These are phyloP conservation scores for Zaprionus capensis DNA, from an alignment of 1,140 invertebrate species.

Conservation along the genomic window DNA sequence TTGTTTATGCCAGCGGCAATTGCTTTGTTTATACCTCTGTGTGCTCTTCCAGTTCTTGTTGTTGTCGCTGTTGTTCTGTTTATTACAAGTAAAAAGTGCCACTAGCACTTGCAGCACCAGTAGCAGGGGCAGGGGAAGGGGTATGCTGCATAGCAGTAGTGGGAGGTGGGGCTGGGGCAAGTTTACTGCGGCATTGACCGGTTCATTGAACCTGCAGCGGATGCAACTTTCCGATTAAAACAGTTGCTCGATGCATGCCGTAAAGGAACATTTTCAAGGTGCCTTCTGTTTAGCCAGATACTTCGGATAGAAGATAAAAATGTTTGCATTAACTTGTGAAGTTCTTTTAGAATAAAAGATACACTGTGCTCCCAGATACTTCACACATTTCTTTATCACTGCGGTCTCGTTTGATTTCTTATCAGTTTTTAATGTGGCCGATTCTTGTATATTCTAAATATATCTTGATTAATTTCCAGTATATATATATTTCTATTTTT, in stretches of 20 bases:
- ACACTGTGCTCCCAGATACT: too few relatives aligned
- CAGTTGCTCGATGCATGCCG: background rate
- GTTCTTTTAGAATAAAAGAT: background rate
- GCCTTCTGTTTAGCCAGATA: background rate
- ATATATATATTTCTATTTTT: too few relatives aligned
- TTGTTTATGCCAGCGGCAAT: constrained; percentile 65
- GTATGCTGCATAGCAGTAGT: background rate
- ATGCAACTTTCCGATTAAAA: constrained; percentile 15
- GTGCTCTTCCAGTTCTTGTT: constrained; percentile 19
- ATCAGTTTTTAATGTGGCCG: too few relatives aligned
- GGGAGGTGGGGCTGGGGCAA: constrained; percentile 1
- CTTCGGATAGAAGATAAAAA: background rate
- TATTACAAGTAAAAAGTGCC: constrained; percentile 75
- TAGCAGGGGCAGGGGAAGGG: constrained; percentile 13
- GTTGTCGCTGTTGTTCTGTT: constrained; percentile 41
- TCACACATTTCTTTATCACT: too few relatives aligned
- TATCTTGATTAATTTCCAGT: too few relatives aligned
- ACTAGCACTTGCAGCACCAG: constrained; percentile 45
- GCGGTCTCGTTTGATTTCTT: too few relatives aligned
- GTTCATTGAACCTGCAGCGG: constrained; percentile 36
- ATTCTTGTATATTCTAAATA: background rate
- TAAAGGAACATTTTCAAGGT: constrained; percentile 19
- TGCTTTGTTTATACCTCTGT: constrained; percentile 64
- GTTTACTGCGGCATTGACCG: constrained; percentile 43
- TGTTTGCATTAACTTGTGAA: background rate